Conservation (phyloP, 2,888 invertebrate genomes). For the Crematogaster levior region DNA sequence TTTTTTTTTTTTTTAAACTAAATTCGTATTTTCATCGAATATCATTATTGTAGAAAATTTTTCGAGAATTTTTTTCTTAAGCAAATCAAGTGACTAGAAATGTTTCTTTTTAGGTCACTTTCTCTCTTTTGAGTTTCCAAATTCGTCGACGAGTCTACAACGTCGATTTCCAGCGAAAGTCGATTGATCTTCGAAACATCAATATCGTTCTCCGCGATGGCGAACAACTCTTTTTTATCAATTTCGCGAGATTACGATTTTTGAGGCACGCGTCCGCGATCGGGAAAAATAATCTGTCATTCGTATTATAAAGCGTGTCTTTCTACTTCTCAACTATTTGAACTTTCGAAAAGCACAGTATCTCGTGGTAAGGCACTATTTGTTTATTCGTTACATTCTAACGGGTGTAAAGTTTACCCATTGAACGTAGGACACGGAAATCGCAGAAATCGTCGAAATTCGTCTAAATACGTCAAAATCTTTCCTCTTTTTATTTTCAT, state of each 20-base stretch:
- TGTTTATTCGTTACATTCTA: constrained; percentile 36
- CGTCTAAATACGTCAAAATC: constrained; percentile 26
- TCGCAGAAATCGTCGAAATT: constrained; percentile 35
- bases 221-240: not conserved
- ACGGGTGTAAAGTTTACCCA: not conserved
- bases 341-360: constrained; percentile 45
- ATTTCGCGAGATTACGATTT: not conserved
- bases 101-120: not conserved
- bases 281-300: not conserved
- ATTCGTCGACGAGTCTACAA: constrained; percentile 12
- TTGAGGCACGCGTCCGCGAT: not conserved
- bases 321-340: constrained; percentile 23
- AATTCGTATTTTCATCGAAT: not conserved
- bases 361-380: constrained; percentile 50
- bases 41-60: not conserved
- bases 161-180: not conserved
- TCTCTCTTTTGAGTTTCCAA: not conserved
- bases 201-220: not conserved
- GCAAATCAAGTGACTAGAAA: constrained; percentile 44
- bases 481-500: not conserved
- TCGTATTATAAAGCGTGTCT: not conserved
- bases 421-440: constrained; percentile 26
- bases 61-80: not conserved
- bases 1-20: not conserved
- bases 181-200: not conserved